Evolutionary conservation across 2,797 vertebrate genomes (phyloP), one percentile per base, ranked within the genome.

Genomic region (Lepus oiostolus): DNA sequence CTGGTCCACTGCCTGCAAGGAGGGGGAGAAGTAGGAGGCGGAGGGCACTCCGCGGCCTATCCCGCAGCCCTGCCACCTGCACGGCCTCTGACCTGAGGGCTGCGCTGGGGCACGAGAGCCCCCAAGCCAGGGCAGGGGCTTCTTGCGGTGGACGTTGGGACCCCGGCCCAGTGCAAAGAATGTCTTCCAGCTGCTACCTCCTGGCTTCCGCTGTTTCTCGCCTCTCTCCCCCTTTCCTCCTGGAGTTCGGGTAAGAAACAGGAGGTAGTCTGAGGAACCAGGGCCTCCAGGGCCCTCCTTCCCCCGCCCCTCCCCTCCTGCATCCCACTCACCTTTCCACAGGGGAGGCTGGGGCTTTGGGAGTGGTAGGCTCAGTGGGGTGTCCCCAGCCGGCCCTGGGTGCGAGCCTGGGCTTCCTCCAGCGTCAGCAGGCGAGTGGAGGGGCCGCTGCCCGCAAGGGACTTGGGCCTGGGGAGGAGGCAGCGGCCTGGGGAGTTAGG

Each of bases 371-470:
- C 19, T 95, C 93, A 4, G 52, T 87, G 47, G 95, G 95, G 72
- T 4, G 82, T 95, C 54, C 97, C 87, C 30, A 97, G 97, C 28
- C 96, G 95, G n/a, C 98, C 98, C 96, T 99, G 98, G 1, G 98
- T 99, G 0, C 99, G 98, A 30, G 99, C 99, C 96, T 99, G 99
- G 5, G 99, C 99, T 96, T 99, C 99, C 95, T 99, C 99, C 77
- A 99, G 96, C 0, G 98, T 98, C 85, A 99, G 96, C 79, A 99
- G 98, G 74, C 98, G 98, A 26, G 98, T 98, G 2, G 99, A 98
- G 26, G 97, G 97, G 58, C 98, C 93, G 3, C 97, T 97, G 35
- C 97, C 97, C 79, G 98, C 97, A 50, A 99, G 98, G 3, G 99
- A 99, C 97, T 99, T 99, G 75, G 99, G 99, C 87, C 99, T 98